Base-by-base conservation (phyloP, 2,888 invertebrate genomes). In the Cancer borealis region DNA sequence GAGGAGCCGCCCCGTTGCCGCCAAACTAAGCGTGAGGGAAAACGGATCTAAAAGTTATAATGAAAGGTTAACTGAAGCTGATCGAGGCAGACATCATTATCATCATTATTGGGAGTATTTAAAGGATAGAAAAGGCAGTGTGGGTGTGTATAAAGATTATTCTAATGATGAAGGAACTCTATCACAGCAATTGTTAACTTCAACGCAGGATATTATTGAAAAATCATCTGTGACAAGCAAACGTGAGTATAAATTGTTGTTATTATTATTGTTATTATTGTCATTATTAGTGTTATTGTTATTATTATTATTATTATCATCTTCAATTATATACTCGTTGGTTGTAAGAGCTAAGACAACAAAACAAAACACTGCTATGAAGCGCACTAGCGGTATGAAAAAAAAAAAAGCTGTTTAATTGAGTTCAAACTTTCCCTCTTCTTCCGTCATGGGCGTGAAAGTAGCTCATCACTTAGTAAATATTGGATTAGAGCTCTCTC, bases 351-450 rank as follows among this genome's bases (percentile, higher is more conserved):
- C 17, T 12, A 54, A 17, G 2, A 12, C 54, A 12, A 17, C 54
- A 12, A 54, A 54, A 54, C 54, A 54, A 54, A 54, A 73, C 73
- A 73, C 73, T 26, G 30, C 79, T 6, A 30, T 30, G 26, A 30
- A 79, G 30, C 79, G 79, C 14, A 12, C 8, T 30, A 79, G 17
- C 3, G 66, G 21, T 26, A 26, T n/a, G n/a, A 8, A 79, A 26
- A 79, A 26, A n/a, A 66, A 66, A 66, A 66, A 66, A n/a, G 6
- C n/a, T 39, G 39, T 66, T 21, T 66, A 66, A 66, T 66, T 66
- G 66, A n/a, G 66, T 66, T n/a, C n/a, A 66, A 79, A 79, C 79
- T 79, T 79, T 79, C 79, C 26, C 79, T 79, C 30, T 79, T 30
- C 79, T 12, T 79, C 79, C 30, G 30, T 30, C 26, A 30, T 79